Evolutionary conservation across 2,888 invertebrate genomes (phyloP).

Genomic region (Mechanitis mazaeus): DNA sequence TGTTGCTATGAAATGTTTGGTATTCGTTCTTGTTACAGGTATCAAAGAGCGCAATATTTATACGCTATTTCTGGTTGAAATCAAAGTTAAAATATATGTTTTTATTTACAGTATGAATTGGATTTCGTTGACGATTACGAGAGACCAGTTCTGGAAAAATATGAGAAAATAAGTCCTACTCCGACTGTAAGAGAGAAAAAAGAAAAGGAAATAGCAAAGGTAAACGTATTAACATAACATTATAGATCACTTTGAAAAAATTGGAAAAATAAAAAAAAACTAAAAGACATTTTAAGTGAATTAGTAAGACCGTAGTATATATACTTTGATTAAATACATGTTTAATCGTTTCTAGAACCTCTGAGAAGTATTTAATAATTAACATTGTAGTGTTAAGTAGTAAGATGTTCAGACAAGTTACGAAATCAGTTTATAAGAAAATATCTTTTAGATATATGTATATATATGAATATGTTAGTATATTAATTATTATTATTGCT

Average conservation of each 20-base stretch:
- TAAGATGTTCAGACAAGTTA: too few relatives aligned
- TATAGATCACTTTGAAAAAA: too few relatives aligned
- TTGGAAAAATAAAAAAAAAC: too few relatives aligned
- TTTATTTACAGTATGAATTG: constrained; percentile 56
- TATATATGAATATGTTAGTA: too few relatives aligned
- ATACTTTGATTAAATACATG: too few relatives aligned
- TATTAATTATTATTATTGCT: background rate
- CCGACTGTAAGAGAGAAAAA: constrained; percentile 65
- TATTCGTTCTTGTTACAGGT: constrained; percentile 36
- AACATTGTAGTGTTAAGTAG: too few relatives aligned
- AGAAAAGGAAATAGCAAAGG: constrained; percentile 61
- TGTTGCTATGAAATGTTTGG: constrained; percentile 48
- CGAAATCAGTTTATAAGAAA: too few relatives aligned
- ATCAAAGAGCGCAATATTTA: background rate
- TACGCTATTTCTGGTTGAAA: background rate
- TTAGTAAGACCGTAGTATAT: too few relatives aligned
- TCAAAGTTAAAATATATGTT: background rate
- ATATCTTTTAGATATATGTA: too few relatives aligned
- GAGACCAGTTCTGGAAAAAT: constrained; percentile 83
- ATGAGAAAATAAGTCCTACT: constrained; percentile 77
- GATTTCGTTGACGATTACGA: constrained; percentile 83
- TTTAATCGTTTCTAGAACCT: too few relatives aligned
- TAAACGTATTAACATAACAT: constrained; percentile 26
- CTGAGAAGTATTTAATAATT: too few relatives aligned
- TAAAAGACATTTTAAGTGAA: too few relatives aligned